Evolutionary conservation across 2,888 invertebrate species (phyloP), one percentile per base, ranked within the genome.

Genomic region (Nasonovia ribisnigri): DNA sequence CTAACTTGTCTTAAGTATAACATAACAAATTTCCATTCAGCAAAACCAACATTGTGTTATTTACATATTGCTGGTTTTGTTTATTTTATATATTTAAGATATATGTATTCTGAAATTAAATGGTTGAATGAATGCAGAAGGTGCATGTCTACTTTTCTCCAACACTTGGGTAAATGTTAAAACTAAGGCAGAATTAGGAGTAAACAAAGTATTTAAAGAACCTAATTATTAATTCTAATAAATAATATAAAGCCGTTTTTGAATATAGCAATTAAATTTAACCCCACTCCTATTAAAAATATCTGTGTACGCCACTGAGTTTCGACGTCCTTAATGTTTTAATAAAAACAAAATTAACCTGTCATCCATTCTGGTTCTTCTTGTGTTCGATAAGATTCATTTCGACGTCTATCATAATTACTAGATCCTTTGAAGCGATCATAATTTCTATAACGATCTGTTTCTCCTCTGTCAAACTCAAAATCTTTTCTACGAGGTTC

Each of bases 281-380:
- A 20, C 20, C 54, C 54, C 3, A n/a, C n/a, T 54, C 11, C 54
- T 4, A 54, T 54, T 54, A 5, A 54, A 54, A 54, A 54, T 54
- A 54, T 51, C 16, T 54, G 54, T 54, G 54, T 54, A 54, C 54
- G 3, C 16, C 54, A 54, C 20, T 54, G 54, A 20, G 1, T 77
- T 6, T 77, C 5, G 8, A 77, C 3, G 1, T 20, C 3, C 20
- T 77, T 20, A 67, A 77, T 36, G 6, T 36, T 77, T 29, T 43
- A 90, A n/a, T 60, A 86, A 57, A 60, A 88, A 89, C 0, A 42
- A 51, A 29, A 57, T 3, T 48, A 92, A 94, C 94, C 94, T 46
- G 94, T 94, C 94, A 94, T 94, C 94, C 94, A 94, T 36, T 94
- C 94, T 4, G 94, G 94, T 94, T 94, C 94, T 88, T 94, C 94